Conservation (phyloP, 2,797 vertebrate genomes). For the Podarcis lilfordi region DNA sequence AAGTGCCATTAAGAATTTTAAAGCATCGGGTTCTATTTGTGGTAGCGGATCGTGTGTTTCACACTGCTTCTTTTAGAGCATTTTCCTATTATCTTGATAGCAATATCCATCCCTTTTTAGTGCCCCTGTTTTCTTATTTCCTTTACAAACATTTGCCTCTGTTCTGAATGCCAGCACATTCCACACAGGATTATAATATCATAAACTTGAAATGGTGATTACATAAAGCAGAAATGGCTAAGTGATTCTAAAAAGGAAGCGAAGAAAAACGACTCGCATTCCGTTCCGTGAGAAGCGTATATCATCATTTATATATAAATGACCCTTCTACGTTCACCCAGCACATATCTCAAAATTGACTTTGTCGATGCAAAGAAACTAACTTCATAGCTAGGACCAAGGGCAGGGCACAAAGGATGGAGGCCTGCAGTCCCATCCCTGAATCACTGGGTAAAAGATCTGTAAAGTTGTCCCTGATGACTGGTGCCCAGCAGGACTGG, state of each 20-base stretch:
- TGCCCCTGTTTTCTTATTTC: background rate
- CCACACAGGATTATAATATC: slow-evolving; percentile 21
- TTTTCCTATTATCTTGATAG: background rate
- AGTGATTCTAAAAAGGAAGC: slow-evolving; percentile 20
- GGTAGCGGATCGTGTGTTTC: background rate
- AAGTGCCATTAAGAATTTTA: background rate
- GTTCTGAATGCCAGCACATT: slow-evolving; percentile 11
- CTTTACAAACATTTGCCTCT: background rate
- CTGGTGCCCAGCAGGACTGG: no score
- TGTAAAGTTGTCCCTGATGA: background rate
- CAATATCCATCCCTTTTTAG: background rate
- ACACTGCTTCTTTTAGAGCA: background rate
- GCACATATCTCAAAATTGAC: background rate
- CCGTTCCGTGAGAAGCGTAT: background rate
- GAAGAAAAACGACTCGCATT: slow-evolving; percentile 6
- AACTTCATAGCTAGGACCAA: background rate
- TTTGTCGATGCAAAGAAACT: background rate
- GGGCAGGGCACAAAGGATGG: background rate
- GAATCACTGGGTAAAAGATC: background rate
- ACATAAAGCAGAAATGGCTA: slow-evolving; percentile 24
- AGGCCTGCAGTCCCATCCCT: background rate
- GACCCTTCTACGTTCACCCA: background rate
- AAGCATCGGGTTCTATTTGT: background rate
- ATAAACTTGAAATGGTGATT: slow-evolving; percentile 54
- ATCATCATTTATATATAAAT: slow-evolving; percentile 1